These are phyloP conservation scores for Pontoporia blainvillei DNA, from an alignment of 2,113 vertebrate species.

Conservation along the genomic window DNA sequence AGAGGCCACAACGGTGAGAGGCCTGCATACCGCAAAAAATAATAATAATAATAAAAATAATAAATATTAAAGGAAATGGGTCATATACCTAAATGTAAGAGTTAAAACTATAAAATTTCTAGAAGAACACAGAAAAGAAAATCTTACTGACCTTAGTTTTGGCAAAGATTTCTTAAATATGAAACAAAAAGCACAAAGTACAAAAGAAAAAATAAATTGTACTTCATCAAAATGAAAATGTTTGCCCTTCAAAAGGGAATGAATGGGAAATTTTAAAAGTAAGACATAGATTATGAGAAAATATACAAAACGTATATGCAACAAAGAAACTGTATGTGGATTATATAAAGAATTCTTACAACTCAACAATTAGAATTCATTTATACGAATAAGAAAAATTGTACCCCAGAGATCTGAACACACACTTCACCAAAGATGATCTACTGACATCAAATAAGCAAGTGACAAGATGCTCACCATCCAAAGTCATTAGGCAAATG, in stretches of 20 bases:
- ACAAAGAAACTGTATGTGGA: not conserved
- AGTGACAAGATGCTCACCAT: not conserved
- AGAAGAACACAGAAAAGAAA: not conserved
- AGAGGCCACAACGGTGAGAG: too few relatives aligned
- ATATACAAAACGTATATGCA: not conserved
- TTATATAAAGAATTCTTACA: not conserved
- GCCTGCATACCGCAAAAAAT: too few relatives aligned
- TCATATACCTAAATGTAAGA: not conserved
- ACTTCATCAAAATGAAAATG: not conserved
- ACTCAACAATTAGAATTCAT: not conserved
- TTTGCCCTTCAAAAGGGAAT: not conserved
- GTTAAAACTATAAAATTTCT: not conserved
- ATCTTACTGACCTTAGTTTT: not conserved
- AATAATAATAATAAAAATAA: too few relatives aligned
- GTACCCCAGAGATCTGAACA: not conserved
- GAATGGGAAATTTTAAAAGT: not conserved
- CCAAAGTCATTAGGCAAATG: not conserved
- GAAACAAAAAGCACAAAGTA: not conserved
- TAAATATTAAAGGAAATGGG: not conserved
- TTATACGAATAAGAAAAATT: not conserved
- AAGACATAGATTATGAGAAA: not conserved
- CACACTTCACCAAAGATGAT: not conserved
- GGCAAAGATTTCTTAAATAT: not conserved
- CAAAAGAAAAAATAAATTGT: not conserved
- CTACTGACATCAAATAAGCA: not conserved